Evolutionary conservation across 2,113 vertebrate species (phyloP).

Genomic region (Pluvialis apricaria): DNA sequence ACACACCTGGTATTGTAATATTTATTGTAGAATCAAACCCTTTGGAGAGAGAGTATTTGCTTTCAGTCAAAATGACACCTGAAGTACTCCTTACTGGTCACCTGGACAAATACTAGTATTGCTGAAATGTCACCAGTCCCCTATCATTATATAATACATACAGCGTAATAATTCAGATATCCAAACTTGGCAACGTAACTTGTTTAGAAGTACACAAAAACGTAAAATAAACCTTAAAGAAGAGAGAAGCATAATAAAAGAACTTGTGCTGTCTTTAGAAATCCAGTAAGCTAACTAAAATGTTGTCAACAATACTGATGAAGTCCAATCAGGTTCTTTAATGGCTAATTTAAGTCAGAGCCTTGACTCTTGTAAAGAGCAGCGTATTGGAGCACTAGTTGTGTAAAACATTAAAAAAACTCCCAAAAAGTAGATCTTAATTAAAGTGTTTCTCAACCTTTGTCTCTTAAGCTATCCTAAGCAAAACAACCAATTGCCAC

Average conservation of each 20-base stretch:
- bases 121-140: neutral
- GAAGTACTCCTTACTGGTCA: neutral
- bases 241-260: neutral
- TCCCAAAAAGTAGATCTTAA: neutral
- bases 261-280: neutral
- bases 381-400: neutral
- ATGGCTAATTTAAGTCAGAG: neutral
- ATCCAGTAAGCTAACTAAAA: neutral
- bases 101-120: neutral
- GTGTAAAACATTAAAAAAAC: neutral
- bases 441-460: neutral
- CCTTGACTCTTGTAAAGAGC: neutral
- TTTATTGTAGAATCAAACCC: neutral
- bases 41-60: neutral
- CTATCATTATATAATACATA: rapidly evolving
- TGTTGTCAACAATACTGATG: neutral
- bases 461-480: neutral
- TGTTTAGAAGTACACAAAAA: neutral
- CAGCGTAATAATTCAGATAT: rapidly evolving
- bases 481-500: neutral
- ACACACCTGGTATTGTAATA: neutral
- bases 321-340: neutral
- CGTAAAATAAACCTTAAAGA: neutral
- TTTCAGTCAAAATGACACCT: neutral
- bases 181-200: neutral